Conservation (phyloP, 1,140 invertebrate genomes). For the Oscheius sp. region DNA sequence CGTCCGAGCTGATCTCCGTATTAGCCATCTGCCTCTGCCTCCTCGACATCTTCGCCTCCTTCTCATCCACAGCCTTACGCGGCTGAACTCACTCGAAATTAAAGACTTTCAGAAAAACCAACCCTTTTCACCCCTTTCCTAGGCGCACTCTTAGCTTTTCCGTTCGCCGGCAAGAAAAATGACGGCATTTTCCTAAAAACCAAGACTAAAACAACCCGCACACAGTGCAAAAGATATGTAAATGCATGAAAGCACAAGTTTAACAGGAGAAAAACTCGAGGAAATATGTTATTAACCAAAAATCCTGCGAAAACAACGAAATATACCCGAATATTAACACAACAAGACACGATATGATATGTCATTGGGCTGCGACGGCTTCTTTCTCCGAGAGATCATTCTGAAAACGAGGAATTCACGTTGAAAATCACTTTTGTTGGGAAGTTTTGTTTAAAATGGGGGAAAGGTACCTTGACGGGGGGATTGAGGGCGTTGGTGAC, state of each 20-base stretch:
- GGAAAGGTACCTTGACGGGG: background rate
- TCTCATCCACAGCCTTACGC: conserved; percentile 8
- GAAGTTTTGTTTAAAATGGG: too few relatives aligned
- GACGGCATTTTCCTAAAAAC: conserved; percentile 10
- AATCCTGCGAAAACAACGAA: too few relatives aligned
- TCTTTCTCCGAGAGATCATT: too few relatives aligned
- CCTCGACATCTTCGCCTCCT: conserved; percentile 20
- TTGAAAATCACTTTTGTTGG: too few relatives aligned
- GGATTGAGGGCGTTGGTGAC: background rate
- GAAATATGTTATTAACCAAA: too few relatives aligned
- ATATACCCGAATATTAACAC: too few relatives aligned
- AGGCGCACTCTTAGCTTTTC: background rate
- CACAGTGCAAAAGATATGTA: too few relatives aligned
- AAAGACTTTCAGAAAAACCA: background rate
- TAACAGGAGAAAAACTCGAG: too few relatives aligned
- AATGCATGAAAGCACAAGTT: too few relatives aligned
- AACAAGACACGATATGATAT: too few relatives aligned
- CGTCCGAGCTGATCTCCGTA: conserved; percentile 27
- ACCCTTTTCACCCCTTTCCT: conserved; percentile 4
- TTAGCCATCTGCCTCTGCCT: conserved; percentile 19
- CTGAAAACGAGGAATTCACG: too few relatives aligned
- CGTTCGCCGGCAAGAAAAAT: conserved; percentile 13
- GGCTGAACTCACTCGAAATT: conserved; percentile 3
- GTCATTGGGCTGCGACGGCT: too few relatives aligned
- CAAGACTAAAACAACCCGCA: background rate